Evolutionary conservation across 2,888 invertebrate species (phyloP).

Genomic region (Leuctra nigra): DNA sequence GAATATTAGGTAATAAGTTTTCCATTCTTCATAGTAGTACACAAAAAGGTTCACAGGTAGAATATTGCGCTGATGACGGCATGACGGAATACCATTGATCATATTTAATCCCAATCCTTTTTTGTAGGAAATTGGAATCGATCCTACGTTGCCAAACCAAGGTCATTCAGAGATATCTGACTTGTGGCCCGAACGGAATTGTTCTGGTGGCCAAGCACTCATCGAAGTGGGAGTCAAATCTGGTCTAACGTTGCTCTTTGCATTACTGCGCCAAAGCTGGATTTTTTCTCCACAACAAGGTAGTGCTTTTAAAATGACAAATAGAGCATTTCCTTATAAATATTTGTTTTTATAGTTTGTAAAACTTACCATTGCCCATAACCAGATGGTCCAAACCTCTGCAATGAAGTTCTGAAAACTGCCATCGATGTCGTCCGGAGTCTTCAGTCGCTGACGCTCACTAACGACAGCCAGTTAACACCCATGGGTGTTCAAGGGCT

Average conservation of each 20-base stretch:
- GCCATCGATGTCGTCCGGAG: conserved; percentile 49
- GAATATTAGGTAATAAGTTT: no score
- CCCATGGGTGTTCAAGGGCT: conserved; percentile 45
- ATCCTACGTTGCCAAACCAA: background rate
- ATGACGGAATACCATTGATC: no score
- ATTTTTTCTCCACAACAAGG: conserved; percentile 36
- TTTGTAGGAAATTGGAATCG: background rate
- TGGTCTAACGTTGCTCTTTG: conserved; percentile 51
- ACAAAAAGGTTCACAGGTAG: background rate
- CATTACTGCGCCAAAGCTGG: conserved; percentile 54
- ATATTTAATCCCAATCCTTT: background rate
- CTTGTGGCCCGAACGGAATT: conserved; percentile 20
- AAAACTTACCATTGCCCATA: no score
- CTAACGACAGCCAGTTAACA: conserved; percentile 52
- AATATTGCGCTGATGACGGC: no score
- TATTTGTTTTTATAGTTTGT: no score
- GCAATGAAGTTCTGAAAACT: conserved; percentile 52
- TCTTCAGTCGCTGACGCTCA: conserved; percentile 51
- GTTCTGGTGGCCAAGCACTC: conserved; percentile 46
- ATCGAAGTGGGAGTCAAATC: conserved; percentile 56
- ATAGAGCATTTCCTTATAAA: no score
- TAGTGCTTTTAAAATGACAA: no score
- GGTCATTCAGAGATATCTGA: conserved; percentile 9
- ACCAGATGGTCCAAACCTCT: no score
- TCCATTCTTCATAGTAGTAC: no score